Conservation (phyloP, 2,797 vertebrate genomes). For the Limosa lapponica region DNA sequence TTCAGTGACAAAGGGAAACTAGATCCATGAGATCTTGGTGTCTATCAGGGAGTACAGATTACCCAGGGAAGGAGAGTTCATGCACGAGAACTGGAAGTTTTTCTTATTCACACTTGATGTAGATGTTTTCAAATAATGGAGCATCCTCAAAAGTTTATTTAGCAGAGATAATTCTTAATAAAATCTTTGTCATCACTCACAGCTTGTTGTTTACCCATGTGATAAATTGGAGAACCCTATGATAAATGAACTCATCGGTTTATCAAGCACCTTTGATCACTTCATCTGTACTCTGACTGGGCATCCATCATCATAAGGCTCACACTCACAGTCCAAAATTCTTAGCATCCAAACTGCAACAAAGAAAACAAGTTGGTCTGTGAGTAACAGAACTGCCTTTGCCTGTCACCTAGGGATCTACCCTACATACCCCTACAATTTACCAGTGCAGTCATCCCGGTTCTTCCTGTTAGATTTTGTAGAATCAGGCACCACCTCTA, state of each 20-base stretch:
- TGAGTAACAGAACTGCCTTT: neutral
- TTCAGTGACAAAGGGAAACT: neutral
- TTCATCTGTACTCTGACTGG: neutral
- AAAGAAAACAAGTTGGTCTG: neutral
- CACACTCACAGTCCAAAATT: neutral
- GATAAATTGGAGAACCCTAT: neutral
- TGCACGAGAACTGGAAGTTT: neutral
- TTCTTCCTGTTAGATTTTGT: neutral
- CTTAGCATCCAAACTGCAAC: neutral
- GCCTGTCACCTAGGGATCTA: neutral
- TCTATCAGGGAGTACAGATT: neutral
- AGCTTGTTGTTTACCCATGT: neutral
- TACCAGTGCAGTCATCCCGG: neutral
- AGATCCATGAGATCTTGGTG: neutral
- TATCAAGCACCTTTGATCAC: neutral
- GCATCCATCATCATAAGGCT: neutral
- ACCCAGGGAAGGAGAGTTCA: neutral
- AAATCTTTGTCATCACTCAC: neutral
- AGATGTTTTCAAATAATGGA: neutral
- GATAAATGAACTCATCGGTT: neutral
- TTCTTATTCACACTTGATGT: neutral
- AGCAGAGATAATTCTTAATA: slow-evolving; percentile 17
- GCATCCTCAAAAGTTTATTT: neutral
- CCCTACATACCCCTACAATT: too few relatives aligned
- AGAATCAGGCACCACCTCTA: neutral